These are phyloP conservation scores for Sylvilagus bachmani DNA, from an alignment of 2,113 vertebrate genomes.

Conservation along the genomic window DNA sequence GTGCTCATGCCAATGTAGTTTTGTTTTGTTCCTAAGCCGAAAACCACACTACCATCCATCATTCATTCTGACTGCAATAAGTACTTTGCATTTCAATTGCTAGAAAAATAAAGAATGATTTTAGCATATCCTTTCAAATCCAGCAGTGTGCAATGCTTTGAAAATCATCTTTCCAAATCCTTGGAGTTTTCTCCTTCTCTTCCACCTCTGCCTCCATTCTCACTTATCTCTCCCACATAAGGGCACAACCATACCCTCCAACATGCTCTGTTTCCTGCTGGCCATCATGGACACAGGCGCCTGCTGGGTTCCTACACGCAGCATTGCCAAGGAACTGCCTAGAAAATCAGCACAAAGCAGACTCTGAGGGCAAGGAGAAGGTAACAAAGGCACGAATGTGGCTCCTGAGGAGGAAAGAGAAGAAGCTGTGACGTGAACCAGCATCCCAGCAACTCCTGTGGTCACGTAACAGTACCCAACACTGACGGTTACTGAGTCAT, in stretches of 20 bases:
- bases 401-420: neutral
- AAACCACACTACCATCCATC: constrained; percentile 7
- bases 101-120: neutral
- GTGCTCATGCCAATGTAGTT: fast-evolving
- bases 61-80: constrained; percentile 36
- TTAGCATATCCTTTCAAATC: neutral
- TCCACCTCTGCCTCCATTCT: neutral
- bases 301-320: neutral
- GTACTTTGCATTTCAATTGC: constrained; percentile 13
- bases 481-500: neutral
- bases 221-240: neutral
- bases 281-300: fast-evolving
- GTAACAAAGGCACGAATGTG: fast-evolving
- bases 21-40: neutral
- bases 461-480: neutral
- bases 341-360: neutral
- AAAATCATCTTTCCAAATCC: neutral
- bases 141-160: neutral
- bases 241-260: too few species aligned
- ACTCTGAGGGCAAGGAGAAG: neutral
- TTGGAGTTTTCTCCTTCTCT: neutral
- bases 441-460: fast-evolving
- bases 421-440: too few species aligned
- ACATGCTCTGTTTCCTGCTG: too few species aligned
- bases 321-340: neutral